Base-by-base conservation (phyloP, 2,113 vertebrate species). In the Dicrurus megarhynchus region DNA sequence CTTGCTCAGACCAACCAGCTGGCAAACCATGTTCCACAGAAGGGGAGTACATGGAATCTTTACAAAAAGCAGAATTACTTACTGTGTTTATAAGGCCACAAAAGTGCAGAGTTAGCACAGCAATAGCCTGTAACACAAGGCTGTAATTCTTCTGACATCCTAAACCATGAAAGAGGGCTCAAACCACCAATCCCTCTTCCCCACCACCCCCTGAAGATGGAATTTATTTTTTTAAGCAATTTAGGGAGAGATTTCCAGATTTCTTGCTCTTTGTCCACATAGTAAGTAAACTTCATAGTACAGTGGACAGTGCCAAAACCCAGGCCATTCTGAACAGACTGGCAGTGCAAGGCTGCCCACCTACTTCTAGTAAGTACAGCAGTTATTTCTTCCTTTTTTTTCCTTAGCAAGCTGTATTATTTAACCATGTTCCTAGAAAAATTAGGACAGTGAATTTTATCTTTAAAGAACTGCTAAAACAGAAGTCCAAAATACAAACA, bases 41-140 rank as follows among this genome's bases (percentile, higher is more conserved):
- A 89, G 83, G 74, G 55, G 55, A 55, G 52, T 70, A 86, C 64
- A 90, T 23, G 75, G 47, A 90, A 83, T 89, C 68, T 55, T 80
- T 74, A 89, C 46, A 93, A 91, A 95, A 87, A 91, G 30, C 39
- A 91, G 75, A 96, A 94, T 80, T 76, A 80, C 42, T 88, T 71
- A 74, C 81, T 93, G 57, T 83, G 61, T 83, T 89, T 91, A 68
- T 57, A 64, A 89, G 55, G 67, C 78, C 90, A 86, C 42, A 60
- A 55, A 96, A 95, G 65, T 91, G 87, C 87, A 85, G 87, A 85
- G 81, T 91, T 91, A 94, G 95, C 96, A 95, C 86, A 94, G 89
- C 61, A 91, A 79, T 9, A n/a, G 81, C 55, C 70, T 90, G 59
- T 65, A 94, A 85, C 74, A 94, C 78, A 95, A 85, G 46, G 65